Evolutionary conservation across 2,797 vertebrate species (phyloP).

Genomic region (Tamandua tetradactyla): DNA sequence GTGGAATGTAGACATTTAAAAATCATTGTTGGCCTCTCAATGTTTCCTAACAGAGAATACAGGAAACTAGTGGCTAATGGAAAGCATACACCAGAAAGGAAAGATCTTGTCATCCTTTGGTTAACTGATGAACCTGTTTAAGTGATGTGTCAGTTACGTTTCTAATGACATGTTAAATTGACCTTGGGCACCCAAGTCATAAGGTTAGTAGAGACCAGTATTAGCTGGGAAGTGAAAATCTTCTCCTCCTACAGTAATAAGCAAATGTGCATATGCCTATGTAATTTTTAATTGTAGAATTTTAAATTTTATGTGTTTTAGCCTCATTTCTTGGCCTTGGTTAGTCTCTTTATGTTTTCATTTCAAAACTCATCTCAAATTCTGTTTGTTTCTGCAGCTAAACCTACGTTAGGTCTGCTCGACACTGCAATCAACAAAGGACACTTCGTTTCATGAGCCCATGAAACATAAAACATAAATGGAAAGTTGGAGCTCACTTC

Average conservation of each 20-base stretch:
- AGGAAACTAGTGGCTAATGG: neutral
- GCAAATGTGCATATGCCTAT: neutral
- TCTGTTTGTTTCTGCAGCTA: neutral
- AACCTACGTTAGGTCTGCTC: neutral
- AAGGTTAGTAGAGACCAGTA: neutral
- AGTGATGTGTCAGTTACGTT: conserved; percentile 29
- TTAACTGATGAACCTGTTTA: conserved; percentile 12
- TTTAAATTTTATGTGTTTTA: neutral
- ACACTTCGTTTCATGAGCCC: neutral
- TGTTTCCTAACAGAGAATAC: conserved; percentile 16
- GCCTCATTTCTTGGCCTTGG: neutral
- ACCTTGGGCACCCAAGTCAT: conserved; percentile 8
- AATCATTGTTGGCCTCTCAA: neutral
- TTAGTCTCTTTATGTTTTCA: neutral
- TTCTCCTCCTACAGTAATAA: neutral
- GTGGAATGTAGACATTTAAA: neutral
- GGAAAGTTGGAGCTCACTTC: neutral
- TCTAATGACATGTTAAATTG: conserved; percentile 53
- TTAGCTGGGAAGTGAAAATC: neutral
- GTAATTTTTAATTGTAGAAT: neutral
- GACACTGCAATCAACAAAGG: neutral
- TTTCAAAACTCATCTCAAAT: neutral
- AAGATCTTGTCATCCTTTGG: neutral
- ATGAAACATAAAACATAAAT: neutral
- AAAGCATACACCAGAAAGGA: neutral